Percentiles rank a stretch among this genome's conserved stretches.
Evolutionary conservation across 1,140 invertebrate genomes (phyloP).

Genomic region (Pararge aegeria): DNA sequence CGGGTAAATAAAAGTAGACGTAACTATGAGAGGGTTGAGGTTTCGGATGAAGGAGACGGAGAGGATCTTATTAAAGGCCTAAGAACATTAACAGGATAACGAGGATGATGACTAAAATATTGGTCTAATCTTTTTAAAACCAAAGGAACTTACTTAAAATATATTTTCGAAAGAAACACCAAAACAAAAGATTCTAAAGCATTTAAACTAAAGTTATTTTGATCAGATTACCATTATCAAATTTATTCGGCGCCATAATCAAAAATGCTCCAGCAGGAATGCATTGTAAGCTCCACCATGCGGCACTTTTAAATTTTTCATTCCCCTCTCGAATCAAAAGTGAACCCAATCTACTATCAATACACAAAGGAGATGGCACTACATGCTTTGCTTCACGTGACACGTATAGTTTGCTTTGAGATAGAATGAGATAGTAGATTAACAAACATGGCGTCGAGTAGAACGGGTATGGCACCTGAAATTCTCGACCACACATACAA

Average conservation of each 20-base stretch:
- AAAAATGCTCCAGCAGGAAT: conserved; percentile 16
- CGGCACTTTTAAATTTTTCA: conserved; percentile 58
- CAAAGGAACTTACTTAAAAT: too few relatives aligned
- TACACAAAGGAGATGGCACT: conserved; percentile 46
- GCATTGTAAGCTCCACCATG: conserved; percentile 25
- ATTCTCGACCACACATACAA: conserved; percentile 53
- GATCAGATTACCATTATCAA: conserved; percentile 7
- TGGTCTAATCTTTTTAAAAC: not conserved
- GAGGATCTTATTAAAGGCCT: too few relatives aligned
- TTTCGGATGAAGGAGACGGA: too few relatives aligned
- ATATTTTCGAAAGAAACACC: too few relatives aligned
- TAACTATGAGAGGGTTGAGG: too few relatives aligned
- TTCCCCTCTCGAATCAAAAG: conserved; percentile 68
- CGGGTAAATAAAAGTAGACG: too few relatives aligned
- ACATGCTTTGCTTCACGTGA: conserved; percentile 38
- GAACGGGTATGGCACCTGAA: conserved; percentile 52
- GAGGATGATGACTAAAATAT: too few relatives aligned
- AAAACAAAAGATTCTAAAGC: not conserved
- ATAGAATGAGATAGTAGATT: conserved; percentile 50
- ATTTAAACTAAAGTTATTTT: conserved; percentile 2
- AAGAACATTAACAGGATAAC: too few relatives aligned
- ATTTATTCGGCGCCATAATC: conserved; percentile 17
- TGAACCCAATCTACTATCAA: conserved; percentile 52
- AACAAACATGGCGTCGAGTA: conserved; percentile 70
- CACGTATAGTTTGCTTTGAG: conserved; percentile 26